Conservation (phyloP, 1,140 invertebrate species). For the Chrysomallon squamiferum region DNA sequence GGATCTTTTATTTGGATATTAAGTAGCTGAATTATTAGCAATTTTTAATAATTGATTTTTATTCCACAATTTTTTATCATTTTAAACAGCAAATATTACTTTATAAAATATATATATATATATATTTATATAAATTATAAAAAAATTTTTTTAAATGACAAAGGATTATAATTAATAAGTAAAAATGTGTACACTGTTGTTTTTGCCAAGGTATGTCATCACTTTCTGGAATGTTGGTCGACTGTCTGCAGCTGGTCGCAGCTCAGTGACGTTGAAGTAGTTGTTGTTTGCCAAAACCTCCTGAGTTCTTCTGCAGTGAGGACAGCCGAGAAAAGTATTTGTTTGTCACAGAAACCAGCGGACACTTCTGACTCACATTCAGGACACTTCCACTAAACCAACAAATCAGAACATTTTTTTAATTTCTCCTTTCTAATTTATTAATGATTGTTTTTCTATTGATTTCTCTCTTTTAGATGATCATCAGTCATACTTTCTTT, state of each 20-base stretch:
- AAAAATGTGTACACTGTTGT: constrained; percentile 36
- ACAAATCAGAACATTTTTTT: background rate
- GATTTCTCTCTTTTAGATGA: background rate
- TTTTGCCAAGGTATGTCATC: constrained; percentile 34
- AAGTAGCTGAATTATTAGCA: too few species aligned
- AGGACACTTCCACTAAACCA: constrained; percentile 26
- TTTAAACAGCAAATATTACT: too few species aligned
- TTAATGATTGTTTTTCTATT: background rate
- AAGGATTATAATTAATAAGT: too few species aligned
- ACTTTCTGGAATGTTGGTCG: constrained; percentile 29
- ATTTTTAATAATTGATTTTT: too few species aligned
- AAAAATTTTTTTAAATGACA: too few species aligned
- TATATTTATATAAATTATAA: too few species aligned
- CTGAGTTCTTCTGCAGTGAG: constrained; percentile 14
- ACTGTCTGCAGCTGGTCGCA: constrained; percentile 26
- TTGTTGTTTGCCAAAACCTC: constrained; percentile 26
- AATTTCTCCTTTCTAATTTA: background rate
- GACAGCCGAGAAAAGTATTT: constrained; percentile 29
- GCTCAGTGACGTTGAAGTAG: constrained; percentile 34
- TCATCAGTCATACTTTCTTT: background rate
- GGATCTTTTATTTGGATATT: background rate
- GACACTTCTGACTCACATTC: constrained; percentile 25
- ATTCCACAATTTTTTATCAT: too few species aligned
- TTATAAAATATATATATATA: too few species aligned
- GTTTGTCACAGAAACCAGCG: constrained; percentile 14